Percentiles rank a stretch among this genome's conserved stretches.
Evolutionary conservation across 2,888 invertebrate genomes (phyloP).

Genomic region (Morpho deidamia): DNA sequence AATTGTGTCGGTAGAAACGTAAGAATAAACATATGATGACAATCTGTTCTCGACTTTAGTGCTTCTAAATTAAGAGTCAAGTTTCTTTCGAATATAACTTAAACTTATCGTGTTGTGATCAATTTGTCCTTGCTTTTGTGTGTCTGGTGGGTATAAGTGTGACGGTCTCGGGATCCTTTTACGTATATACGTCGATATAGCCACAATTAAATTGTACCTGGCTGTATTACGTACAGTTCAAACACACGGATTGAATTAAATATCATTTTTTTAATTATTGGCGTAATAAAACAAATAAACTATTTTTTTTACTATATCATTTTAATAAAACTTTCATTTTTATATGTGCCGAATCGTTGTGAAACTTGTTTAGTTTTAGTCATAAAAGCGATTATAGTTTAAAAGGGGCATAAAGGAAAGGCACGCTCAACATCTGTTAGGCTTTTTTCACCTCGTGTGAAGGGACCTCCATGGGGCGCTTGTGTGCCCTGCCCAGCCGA

Average conservation of each 20-base stretch:
- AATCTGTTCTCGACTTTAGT: conserved; percentile 47
- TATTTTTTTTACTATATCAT: no score
- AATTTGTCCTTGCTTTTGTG: conserved; percentile 63
- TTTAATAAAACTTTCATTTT: no score
- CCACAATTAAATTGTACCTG: conserved; percentile 75
- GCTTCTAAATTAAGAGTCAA: conserved; percentile 39
- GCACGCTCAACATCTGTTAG: conserved; percentile 24
- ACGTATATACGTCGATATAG: conserved; percentile 53
- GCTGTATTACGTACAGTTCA: conserved; percentile 49
- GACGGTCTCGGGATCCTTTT: conserved; percentile 68
- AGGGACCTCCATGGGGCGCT: conserved; percentile 43
- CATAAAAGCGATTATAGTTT: conserved; percentile 2
- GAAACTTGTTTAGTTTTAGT: neutral
- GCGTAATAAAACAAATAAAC: no score
- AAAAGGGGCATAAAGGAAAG: conserved; percentile 11
- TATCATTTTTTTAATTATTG: neutral
- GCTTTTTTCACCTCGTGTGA: conserved; percentile 51
- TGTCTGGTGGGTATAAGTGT: conserved; percentile 69
- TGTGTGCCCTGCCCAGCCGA: conserved; percentile 55
- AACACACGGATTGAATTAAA: conserved; percentile 16
- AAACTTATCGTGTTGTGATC: conserved; percentile 45
- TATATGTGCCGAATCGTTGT: neutral
- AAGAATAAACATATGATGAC: conserved; percentile 40
- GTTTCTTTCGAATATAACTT: conserved; percentile 23
- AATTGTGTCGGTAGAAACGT: conserved; percentile 41